Conservation (phyloP, 2,113 vertebrate species). For the Apeltes quadracus region DNA sequence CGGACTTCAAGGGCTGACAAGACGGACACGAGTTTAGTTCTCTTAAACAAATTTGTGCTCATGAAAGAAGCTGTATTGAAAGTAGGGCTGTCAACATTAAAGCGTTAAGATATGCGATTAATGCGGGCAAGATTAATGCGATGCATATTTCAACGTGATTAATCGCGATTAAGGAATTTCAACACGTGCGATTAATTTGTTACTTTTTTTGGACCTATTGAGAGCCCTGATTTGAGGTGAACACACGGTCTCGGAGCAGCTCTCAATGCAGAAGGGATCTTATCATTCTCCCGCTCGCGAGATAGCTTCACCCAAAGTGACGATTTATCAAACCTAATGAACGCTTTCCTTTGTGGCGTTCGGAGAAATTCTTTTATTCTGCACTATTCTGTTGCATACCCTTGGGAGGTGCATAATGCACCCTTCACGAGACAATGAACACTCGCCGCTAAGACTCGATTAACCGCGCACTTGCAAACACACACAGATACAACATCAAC, state of each 20-base stretch:
- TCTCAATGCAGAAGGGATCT: not conserved
- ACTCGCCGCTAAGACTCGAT: slow-evolving; percentile 41
- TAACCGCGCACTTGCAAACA: slow-evolving; percentile 49
- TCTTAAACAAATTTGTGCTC: not conserved
- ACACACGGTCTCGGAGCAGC: not conserved
- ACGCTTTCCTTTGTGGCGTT: slow-evolving; percentile 21
- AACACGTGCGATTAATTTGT: too few species aligned
- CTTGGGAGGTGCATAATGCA: slow-evolving; percentile 39
- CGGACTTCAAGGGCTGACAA: slow-evolving; percentile 81
- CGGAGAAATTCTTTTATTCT: slow-evolving; percentile 24
- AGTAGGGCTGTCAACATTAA: too few species aligned
- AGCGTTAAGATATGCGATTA: too few species aligned
- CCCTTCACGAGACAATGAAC: slow-evolving; percentile 53
- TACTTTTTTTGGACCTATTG: too few species aligned
- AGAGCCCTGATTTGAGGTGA: slow-evolving; percentile 1
- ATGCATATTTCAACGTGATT: too few species aligned
- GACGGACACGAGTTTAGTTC: not conserved
- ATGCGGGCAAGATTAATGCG: too few species aligned
- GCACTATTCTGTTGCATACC: slow-evolving; percentile 19
- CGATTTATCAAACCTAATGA: slow-evolving; percentile 42
- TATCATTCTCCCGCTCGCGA: slow-evolving; percentile 9
- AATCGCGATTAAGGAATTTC: too few species aligned
- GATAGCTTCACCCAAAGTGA: slow-evolving; percentile 13
- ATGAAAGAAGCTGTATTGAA: not conserved
- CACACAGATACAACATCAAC: slow-evolving; percentile 44